Base-by-base conservation (phyloP, 2,797 vertebrate genomes). In the Eurystomus glaucurus region DNA sequence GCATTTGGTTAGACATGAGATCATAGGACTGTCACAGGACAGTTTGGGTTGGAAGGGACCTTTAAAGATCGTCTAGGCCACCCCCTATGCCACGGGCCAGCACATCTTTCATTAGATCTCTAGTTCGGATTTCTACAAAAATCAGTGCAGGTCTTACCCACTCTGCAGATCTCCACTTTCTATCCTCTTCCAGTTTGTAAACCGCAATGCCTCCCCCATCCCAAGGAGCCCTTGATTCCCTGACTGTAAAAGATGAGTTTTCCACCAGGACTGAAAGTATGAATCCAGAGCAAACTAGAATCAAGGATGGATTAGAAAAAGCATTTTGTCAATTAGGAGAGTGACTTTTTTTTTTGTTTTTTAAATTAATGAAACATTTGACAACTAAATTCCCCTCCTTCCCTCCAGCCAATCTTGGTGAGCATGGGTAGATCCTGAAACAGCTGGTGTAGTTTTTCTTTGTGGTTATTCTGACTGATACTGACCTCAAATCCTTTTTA, bases 241-340 rank as follows among this genome's bases (percentile, higher is more conserved):
- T 90, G 14, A 11, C 22, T 78, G 31, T 58, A 65, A 78, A 85
- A 81, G 12, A 28, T 78, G 64, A 58, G 11, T 64, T 96, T 77
- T 85, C 35, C 0, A 0, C 66, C 33, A 81, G 22, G 45, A 48
- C n/a, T 75, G 21, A 33, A 50, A 65, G 3, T 84, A 35, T 7
- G 10, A 70, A 90, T 58, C 21, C 25, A 94, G 64, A 78, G 20
- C 35, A 72, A 83, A 58, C 20, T 62, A 10, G 51, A 74, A 57
- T 88, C 35, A 37, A 17, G 37, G 25, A 41, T 25, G 58, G 43
- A 51, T 93, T 72, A 45, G 3, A 18, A 85, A 74, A 85, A 48
- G 15, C 21, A 55, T 66, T 20, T 39, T 85, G 14, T 72, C n/a
- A 60, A 35, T 41, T 35, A 48, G 14, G 28, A 19, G 35, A 58